phyloP scores from a whole-genome alignment of 2,113 vertebrate genomes.

The Stomatorhinus ivindoensis region DNA sequence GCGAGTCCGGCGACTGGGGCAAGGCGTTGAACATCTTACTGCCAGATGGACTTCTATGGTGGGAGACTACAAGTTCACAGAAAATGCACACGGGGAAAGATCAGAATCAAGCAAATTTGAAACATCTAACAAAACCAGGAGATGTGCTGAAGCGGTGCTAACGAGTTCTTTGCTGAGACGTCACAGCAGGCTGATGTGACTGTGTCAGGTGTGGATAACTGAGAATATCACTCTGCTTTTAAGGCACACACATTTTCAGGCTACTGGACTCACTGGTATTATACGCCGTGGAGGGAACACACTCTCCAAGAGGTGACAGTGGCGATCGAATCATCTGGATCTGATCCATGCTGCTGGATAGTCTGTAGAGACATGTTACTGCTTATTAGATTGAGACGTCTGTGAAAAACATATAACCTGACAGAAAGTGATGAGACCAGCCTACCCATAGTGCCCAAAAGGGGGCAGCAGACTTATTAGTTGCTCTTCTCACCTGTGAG shows the following conservation, averaged over 20 bases:
- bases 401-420: background rate
- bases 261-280: conserved; percentile 62
- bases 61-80: conserved; percentile 54
- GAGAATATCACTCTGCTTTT: background rate
- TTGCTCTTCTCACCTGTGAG: conserved; percentile 59
- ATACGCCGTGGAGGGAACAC: conserved; percentile 52
- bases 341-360: conserved; percentile 63
- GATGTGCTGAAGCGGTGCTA: background rate
- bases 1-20: conserved; percentile 55
- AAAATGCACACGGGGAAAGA: background rate
- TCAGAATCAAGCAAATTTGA: conserved; percentile 22
- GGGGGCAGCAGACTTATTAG: background rate
- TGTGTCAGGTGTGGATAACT: background rate
- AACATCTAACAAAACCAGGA: background rate
- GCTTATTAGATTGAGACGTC: background rate
- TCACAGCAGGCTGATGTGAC: background rate
- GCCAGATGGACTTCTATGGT: conserved; percentile 49
- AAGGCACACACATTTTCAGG: background rate
- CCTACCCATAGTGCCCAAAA: background rate
- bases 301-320: conserved; percentile 59
- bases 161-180: background rate
- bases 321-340: conserved; percentile 44
- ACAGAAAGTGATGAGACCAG: background rate
- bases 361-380: conserved; percentile 40
- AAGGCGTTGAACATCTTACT: conserved; percentile 40